phyloP scores from a whole-genome alignment of 2,888 invertebrate species.

The Creontiades dilutus region DNA sequence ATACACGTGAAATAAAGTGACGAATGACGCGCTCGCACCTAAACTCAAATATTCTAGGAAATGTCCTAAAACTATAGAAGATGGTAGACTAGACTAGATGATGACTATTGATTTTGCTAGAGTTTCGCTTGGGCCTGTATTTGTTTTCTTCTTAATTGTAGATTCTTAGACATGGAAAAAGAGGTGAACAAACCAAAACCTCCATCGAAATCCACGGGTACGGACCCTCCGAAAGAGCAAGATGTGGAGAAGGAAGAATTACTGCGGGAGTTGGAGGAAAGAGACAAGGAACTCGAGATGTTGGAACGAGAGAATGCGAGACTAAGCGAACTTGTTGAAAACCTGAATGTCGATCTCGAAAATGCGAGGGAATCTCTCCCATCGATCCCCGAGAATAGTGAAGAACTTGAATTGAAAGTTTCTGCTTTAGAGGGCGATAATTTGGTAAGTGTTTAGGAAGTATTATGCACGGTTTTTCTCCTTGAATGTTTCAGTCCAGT shows the following conservation, averaged over 20 bases:
- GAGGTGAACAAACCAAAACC: slow-evolving; percentile 49
- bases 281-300: slow-evolving; percentile 68
- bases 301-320: slow-evolving; percentile 60
- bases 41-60: no score
- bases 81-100: no score
- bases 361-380: slow-evolving; percentile 44
- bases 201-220: background rate
- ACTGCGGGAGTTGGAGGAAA: slow-evolving; percentile 64
- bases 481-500: background rate
- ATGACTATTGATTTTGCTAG: no score
- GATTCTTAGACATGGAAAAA: slow-evolving; percentile 44
- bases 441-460: slow-evolving; percentile 11
- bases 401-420: slow-evolving; percentile 76
- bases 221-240: background rate
- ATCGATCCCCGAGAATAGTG: slow-evolving; percentile 57
- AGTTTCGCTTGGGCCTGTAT: no score
- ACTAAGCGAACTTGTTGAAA: slow-evolving; percentile 51
- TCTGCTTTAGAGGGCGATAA: slow-evolving; percentile 73
- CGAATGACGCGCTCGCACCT: no score
- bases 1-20: no score
- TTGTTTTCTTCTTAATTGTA: background rate
- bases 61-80: no score
- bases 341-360: slow-evolving; percentile 35
- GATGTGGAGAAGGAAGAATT: slow-evolving; percentile 54
- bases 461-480: background rate